Evolutionary conservation across 2,888 invertebrate species (phyloP).

Genomic region (Ennomos quercinarius): DNA sequence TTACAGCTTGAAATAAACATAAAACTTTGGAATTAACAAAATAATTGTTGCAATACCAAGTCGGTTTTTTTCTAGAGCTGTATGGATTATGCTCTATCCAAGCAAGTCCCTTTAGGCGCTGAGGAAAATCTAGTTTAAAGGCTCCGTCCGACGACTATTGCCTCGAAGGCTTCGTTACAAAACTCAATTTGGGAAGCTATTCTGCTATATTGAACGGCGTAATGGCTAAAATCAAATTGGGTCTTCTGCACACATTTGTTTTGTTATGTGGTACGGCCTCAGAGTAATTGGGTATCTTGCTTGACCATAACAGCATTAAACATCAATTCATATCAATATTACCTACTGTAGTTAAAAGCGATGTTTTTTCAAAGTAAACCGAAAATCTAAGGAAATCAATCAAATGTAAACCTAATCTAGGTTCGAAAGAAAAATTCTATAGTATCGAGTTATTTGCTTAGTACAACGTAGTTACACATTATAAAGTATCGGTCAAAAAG

Average conservation of each 20-base stretch:
- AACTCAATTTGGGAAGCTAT: slow-evolving; percentile 59
- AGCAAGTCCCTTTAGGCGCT: slow-evolving; percentile 42
- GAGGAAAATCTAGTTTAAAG: slow-evolving; percentile 51
- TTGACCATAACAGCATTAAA: too few relatives aligned
- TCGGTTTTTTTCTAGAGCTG: neutral
- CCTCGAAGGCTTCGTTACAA: slow-evolving; percentile 56
- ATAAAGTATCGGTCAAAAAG: too few relatives aligned
- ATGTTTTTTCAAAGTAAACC: too few relatives aligned
- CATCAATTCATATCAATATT: neutral
- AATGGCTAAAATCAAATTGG: slow-evolving; percentile 55
- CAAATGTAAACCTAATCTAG: too few relatives aligned
- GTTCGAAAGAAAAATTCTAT: too few relatives aligned
- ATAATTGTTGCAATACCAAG: slow-evolving; percentile 3
- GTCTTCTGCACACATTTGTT: slow-evolving; percentile 18
- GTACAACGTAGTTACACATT: too few relatives aligned
- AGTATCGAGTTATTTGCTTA: too few relatives aligned
- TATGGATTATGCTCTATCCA: slow-evolving; percentile 38
- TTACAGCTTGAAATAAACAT: slow-evolving; percentile 15
- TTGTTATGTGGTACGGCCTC: slow-evolving; percentile 15
- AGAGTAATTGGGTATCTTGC: neutral
- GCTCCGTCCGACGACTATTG: slow-evolving; percentile 45
- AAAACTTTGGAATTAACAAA: slow-evolving; percentile 22
- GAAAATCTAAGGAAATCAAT: too few relatives aligned
- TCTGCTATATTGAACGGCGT: slow-evolving; percentile 53
- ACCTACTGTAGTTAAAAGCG: too few relatives aligned